Percentiles rank a stretch among this genome's conserved stretches.
Conservation (phyloP, 2,888 invertebrate genomes). For the Brassicogethes aeneus region DNA sequence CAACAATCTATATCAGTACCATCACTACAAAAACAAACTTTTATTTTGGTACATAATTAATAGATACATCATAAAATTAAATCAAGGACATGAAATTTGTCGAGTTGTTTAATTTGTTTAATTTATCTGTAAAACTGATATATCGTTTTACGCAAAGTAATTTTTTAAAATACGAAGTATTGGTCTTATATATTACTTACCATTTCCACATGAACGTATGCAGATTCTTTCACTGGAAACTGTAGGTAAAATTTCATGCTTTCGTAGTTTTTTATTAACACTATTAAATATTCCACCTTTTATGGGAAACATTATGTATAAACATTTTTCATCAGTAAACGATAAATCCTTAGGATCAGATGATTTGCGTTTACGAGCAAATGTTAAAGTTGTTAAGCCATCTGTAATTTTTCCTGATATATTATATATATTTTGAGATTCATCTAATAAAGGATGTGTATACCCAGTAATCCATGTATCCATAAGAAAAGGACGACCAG, state of each 20-base stretch:
- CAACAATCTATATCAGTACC: no score
- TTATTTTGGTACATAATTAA: no score
- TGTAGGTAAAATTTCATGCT: slow-evolving; percentile 64
- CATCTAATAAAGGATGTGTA: slow-evolving; percentile 62
- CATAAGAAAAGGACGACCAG: slow-evolving; percentile 74
- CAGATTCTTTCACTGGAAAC: slow-evolving; percentile 71
- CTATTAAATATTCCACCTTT: slow-evolving; percentile 75
- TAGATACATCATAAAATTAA: no score
- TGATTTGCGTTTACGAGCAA: slow-evolving; percentile 67
- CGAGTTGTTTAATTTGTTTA: no score
- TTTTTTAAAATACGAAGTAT: no score
- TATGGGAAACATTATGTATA: slow-evolving; percentile 81
- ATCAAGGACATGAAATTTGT: no score
- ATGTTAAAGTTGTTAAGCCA: slow-evolving; percentile 69
- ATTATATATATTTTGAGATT: slow-evolving; percentile 63
- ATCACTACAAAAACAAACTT: no score
- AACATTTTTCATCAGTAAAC: slow-evolving; percentile 73
- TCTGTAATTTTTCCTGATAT: slow-evolving; percentile 61
- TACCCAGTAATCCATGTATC: slow-evolving; percentile 83
- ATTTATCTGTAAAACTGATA: no score
- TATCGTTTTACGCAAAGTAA: no score
- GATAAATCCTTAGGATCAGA: slow-evolving; percentile 66
- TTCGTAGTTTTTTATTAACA: slow-evolving; percentile 76
- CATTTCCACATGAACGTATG: slow-evolving; percentile 72
- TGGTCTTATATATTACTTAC: no score